Percentiles rank a stretch among this genome's conserved stretches.
phyloP scores from a whole-genome alignment of 1,140 invertebrate species.

The Pseudomyrmex gracilis region DNA sequence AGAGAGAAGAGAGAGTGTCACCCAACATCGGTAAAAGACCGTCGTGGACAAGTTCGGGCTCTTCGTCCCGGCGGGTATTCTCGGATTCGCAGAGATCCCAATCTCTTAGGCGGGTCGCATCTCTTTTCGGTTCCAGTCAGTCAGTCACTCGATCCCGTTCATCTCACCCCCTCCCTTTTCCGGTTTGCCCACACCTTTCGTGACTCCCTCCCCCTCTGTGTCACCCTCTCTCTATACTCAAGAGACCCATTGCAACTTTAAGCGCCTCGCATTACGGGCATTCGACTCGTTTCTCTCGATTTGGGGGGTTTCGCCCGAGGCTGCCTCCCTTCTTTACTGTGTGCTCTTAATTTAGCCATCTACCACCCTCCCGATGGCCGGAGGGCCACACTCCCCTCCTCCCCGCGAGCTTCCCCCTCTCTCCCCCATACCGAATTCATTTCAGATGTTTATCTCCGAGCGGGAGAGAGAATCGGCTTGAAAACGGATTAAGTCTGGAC shows the following conservation, averaged over 20 bases:
- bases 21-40: constrained; percentile 17
- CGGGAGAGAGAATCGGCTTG: constrained; percentile 14
- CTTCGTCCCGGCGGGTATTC: constrained; percentile 50
- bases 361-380: constrained; percentile 36
- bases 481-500: constrained; percentile 51
- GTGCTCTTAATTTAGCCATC: constrained; percentile 70
- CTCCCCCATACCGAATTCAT: constrained; percentile 62
- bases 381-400: not conserved
- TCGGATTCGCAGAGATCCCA: constrained; percentile 68
- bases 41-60: constrained; percentile 47
- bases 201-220: constrained; percentile 39
- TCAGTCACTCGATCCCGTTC: constrained; percentile 75
- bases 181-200: constrained; percentile 15
- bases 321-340: constrained; percentile 63
- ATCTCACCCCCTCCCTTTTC: constrained; percentile 60
- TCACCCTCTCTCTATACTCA: constrained; percentile 70
- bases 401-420: constrained; percentile 8
- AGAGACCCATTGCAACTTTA: constrained; percentile 80
- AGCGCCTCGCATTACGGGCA: constrained; percentile 80
- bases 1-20: not conserved
- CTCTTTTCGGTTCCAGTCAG: constrained; percentile 75
- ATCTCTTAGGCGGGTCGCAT: constrained; percentile 77
- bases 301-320: constrained; percentile 58
- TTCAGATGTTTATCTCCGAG: constrained; percentile 65
- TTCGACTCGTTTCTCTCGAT: constrained; percentile 77